Conservation (phyloP, 2,888 invertebrate genomes). For the Venustoraphidia nigricollis region DNA sequence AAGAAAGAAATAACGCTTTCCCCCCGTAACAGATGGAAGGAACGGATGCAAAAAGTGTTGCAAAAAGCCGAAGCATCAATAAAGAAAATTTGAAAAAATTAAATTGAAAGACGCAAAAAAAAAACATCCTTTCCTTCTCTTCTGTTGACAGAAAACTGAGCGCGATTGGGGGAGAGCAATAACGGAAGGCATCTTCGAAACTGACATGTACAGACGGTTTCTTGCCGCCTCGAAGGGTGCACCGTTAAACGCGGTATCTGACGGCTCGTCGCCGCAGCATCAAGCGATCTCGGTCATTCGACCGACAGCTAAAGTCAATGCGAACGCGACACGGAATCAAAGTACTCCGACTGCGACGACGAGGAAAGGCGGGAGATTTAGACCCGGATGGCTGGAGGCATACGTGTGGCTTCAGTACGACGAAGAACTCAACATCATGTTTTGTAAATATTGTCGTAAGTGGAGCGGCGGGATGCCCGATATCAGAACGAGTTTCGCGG, state of each 20-base stretch:
- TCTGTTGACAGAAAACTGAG: constrained; percentile 44
- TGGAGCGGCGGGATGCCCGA: constrained; percentile 56
- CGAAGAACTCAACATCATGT: constrained; percentile 50
- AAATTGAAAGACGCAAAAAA: constrained; percentile 1
- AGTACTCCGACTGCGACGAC: constrained; percentile 14
- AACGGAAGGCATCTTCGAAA: constrained; percentile 13
- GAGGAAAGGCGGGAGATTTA: constrained; percentile 49
- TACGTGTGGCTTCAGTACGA: constrained; percentile 64
- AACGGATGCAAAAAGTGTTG: constrained; percentile 17
- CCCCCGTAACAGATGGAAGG: constrained; percentile 18
- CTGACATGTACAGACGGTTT: constrained; percentile 16
- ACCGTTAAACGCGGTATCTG: constrained; percentile 12
- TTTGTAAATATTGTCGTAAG: constrained; percentile 54
- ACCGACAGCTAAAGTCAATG: neutral
- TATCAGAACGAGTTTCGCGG: constrained; percentile 63
- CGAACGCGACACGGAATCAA: too few species aligned
- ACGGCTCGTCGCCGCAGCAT: constrained; percentile 3
- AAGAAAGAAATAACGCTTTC: constrained; percentile 10
- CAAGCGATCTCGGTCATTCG: constrained; percentile 4
- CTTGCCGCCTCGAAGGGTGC: constrained; percentile 18
- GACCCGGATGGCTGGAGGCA: constrained; percentile 48
- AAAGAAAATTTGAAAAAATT: neutral
- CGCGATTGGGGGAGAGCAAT: constrained; percentile 32
- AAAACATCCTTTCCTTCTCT: constrained; percentile 42
- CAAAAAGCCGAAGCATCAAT: constrained; percentile 8